Evolutionary conservation across 2,888 invertebrate species (phyloP).

Genomic region (Dromius quadrimaculatus): DNA sequence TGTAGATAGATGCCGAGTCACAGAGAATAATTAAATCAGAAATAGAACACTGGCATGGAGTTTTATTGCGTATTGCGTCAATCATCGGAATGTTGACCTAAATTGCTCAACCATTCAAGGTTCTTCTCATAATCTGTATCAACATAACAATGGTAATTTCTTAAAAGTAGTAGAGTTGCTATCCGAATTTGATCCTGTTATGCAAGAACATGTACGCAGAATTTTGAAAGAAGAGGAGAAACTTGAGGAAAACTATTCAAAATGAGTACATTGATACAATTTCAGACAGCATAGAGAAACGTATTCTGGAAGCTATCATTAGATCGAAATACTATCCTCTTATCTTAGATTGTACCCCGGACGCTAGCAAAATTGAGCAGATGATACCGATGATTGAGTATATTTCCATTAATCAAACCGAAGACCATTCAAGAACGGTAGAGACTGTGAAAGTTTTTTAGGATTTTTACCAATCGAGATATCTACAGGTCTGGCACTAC

Average conservation of each 20-base stretch:
- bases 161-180: conserved; percentile 44
- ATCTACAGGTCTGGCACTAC: no score
- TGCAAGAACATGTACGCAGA: conserved; percentile 42
- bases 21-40: conserved; percentile 9
- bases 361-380: conserved; percentile 45
- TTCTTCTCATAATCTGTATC: conserved; percentile 35
- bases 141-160: conserved; percentile 47
- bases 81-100: background rate
- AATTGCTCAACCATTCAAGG: conserved; percentile 25
- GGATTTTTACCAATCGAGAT: no score
- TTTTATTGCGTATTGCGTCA: background rate
- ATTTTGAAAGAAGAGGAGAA: conserved; percentile 13
- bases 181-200: conserved; percentile 44
- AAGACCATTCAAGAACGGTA: no score
- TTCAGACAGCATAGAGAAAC: conserved; percentile 3
- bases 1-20: no score
- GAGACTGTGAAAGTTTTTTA: no score
- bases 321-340: conserved; percentile 43
- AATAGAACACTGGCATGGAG: background rate
- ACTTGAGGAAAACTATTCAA: conserved; percentile 14
- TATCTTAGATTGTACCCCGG: conserved; percentile 47
- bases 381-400: conserved; percentile 42
- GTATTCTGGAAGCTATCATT: conserved; percentile 15
- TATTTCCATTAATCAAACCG: conserved; percentile 21
- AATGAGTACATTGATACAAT: conserved; percentile 17